Evolutionary conservation across 1,140 invertebrate species (phyloP).

Genomic region (Agraylea sexmaculata): DNA sequence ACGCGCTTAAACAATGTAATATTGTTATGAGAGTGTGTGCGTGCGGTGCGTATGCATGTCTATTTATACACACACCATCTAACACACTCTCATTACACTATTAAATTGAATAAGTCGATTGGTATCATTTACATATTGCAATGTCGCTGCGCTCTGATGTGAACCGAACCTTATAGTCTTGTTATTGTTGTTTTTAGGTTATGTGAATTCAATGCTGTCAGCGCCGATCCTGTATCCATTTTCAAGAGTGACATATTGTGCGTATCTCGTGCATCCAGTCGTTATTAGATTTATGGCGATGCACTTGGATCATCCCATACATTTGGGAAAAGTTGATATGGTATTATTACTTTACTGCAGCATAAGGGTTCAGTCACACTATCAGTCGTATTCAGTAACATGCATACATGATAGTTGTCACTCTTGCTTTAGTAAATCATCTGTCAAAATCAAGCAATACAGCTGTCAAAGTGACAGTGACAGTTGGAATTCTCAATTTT

Average conservation of each 20-base stretch:
- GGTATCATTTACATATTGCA: not conserved
- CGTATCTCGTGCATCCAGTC: constrained; percentile 71
- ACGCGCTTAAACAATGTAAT: too few relatives aligned
- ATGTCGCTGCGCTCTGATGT: too few relatives aligned
- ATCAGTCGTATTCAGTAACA: too few relatives aligned
- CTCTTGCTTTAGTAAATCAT: too few relatives aligned
- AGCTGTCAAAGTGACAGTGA: too few relatives aligned
- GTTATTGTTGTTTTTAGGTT: constrained; percentile 42
- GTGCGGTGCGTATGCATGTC: too few relatives aligned
- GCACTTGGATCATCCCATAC: constrained; percentile 64
- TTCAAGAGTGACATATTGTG: constrained; percentile 73
- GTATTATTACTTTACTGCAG: constrained; percentile 39
- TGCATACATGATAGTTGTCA: too few relatives aligned
- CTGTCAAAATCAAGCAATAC: too few relatives aligned
- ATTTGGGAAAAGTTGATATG: constrained; percentile 62
- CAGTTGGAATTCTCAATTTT: too few relatives aligned
- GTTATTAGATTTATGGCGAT: constrained; percentile 63
- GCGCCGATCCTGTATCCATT: constrained; percentile 68
- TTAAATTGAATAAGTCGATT: not conserved
- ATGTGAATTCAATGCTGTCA: constrained; percentile 59
- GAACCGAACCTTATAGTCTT: constrained; percentile 2
- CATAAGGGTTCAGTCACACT: not conserved
- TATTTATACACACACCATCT: too few relatives aligned
- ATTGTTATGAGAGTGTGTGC: too few relatives aligned
- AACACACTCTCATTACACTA: too few relatives aligned